These are phyloP conservation scores for Hydroisotoma schaefferi DNA, from an alignment of 2,888 invertebrate genomes.

Conservation along the genomic window DNA sequence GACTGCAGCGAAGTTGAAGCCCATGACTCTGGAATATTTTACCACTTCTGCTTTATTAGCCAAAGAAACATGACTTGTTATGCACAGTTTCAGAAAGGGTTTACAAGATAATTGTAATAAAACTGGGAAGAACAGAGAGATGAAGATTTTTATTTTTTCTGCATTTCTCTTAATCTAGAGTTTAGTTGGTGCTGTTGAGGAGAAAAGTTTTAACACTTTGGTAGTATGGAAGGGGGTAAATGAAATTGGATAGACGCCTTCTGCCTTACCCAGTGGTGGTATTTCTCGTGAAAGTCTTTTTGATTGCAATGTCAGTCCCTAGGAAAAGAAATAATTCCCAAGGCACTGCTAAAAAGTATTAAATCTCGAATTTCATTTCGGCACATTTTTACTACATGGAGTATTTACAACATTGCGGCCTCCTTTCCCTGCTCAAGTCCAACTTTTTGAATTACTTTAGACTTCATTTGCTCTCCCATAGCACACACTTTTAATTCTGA, in stretches of 20 bases:
- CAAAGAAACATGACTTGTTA: no score
- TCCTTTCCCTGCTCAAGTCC: conserved; percentile 47
- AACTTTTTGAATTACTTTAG: conserved; percentile 49
- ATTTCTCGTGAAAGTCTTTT: conserved; percentile 42
- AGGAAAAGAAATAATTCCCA: conserved; percentile 49
- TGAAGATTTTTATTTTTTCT: conserved; percentile 32
- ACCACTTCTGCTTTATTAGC: no score
- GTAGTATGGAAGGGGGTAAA: conserved; percentile 41
- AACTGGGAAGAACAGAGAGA: conserved; percentile 14
- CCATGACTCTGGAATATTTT: no score
- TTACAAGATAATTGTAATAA: conserved; percentile 12
- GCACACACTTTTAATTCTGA: conserved; percentile 32
- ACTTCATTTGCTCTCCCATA: conserved; percentile 48
- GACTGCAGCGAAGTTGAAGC: no score
- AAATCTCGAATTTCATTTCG: conserved; percentile 50
- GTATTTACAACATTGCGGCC: conserved; percentile 33
- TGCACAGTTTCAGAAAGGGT: not conserved
- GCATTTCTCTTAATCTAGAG: conserved; percentile 41
- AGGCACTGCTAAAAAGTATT: conserved; percentile 49
- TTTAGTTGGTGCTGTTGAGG: conserved; percentile 46
- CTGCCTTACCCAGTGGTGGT: conserved; percentile 13
- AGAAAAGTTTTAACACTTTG: conserved; percentile 42
- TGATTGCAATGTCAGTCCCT: conserved; percentile 49
- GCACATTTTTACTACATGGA: conserved; percentile 49
- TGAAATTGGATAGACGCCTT: conserved; percentile 43